Conservation (phyloP, 2,113 vertebrate genomes). For the Proteles cristata region DNA sequence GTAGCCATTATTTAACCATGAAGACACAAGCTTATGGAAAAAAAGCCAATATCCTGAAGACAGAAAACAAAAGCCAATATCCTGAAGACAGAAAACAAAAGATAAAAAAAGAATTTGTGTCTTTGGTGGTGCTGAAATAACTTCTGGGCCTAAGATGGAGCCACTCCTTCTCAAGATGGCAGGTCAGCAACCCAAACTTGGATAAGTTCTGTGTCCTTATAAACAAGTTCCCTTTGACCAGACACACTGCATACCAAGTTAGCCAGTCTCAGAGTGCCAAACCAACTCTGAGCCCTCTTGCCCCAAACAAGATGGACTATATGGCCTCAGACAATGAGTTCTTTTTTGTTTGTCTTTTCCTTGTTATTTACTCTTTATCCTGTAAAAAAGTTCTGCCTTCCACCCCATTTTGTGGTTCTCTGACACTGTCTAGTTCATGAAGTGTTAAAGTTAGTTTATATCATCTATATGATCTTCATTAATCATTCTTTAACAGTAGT, state of each 20-base stretch:
- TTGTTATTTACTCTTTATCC: neutral
- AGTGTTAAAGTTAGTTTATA: neutral
- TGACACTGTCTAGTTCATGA: neutral
- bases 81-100: neutral
- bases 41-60: neutral
- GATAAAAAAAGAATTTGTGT: neutral
- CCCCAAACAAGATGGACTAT: neutral
- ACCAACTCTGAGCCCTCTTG: neutral
- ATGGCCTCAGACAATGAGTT: too few species aligned
- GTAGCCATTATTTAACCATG: neutral
- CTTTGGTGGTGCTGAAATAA: neutral
- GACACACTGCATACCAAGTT: neutral
- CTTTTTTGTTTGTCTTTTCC: neutral
- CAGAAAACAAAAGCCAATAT: neutral
- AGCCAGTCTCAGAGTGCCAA: neutral
- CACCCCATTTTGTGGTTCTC: neutral
- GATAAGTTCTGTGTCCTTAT: neutral
- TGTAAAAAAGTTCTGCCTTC: neutral
- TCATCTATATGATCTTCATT: neutral
- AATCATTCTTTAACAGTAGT: neutral
- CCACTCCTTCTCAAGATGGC: neutral
- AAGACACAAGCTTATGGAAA: neutral
- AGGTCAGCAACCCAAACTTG: neutral
- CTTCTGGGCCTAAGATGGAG: neutral
- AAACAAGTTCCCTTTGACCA: neutral